Evolutionary conservation across 2,888 invertebrate genomes (phyloP), one percentile per base, ranked within the genome.

Genomic region (Drosophila vallismaia): DNA sequence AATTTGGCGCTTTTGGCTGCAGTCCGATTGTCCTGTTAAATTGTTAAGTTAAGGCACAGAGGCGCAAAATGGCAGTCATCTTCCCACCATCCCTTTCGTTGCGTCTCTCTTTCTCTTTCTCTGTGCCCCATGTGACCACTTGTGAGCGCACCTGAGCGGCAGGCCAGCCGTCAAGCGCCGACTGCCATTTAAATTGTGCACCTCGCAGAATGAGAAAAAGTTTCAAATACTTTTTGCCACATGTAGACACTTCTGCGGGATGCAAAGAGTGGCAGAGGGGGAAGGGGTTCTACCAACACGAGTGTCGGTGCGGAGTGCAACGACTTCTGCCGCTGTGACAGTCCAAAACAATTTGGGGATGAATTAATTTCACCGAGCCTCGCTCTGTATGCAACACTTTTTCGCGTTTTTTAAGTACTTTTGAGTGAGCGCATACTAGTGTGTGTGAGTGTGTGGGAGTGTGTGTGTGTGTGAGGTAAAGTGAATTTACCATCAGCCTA

Each of bases 1-100:
- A 49, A 57, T 31, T 57, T 48, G 9, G 40, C 31, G 40, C 42
- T 28, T 9, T 33, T 7, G 33, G 12, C 46, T 53, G 36, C 81
- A 77, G 78, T 86, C 76, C 71, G 83, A 59, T 84, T 84, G 78
- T 86, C 76, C 71, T 86, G 62, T 71, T 73, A 83, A 84, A 83
- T 83, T 83, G 83, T 78, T 80, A 74, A 72, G 73, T 76, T 69
- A 62, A 64, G 62, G 56, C 74, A 73, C 84, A 73, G 75, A 73
- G 84, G 71, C 71, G 57, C 75, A 82, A 75, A 77, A 54, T 71
- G 71, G 40, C 70, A 38, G 42, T 19, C 8, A 0, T 1, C n/a
- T 8, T 40, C 3, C 40, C 9, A 7, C 14, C 14, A n/a, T 51
- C 59, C 52, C 71, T 64, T 50, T 36, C 19, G 5, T 5, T 10